Evolutionary conservation across 2,113 vertebrate genomes (phyloP).

Genomic region (Phalacrocorax brasilianus): DNA sequence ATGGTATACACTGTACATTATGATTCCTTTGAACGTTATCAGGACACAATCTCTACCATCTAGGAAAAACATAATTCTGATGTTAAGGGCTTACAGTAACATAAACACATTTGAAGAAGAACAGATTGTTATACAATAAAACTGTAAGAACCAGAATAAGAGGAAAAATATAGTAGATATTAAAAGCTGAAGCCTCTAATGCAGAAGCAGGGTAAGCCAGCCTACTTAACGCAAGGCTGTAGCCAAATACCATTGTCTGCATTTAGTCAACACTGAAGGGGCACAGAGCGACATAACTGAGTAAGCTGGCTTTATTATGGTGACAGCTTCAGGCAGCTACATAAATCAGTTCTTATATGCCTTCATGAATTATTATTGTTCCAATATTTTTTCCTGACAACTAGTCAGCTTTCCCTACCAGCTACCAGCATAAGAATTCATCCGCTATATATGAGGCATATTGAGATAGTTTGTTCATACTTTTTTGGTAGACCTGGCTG

Average conservation of each 20-base stretch:
- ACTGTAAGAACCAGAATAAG: neutral
- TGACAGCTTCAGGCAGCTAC: neutral
- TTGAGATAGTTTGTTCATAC: neutral
- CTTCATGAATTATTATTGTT: neutral
- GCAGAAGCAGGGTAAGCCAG: neutral
- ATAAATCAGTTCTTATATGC: neutral
- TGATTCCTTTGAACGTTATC: neutral
- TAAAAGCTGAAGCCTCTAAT: neutral
- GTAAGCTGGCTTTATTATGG: neutral
- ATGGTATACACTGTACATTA: neutral
- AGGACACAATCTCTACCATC: neutral
- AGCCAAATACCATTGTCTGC: neutral
- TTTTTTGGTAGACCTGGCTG: neutral
- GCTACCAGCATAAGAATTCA: neutral
- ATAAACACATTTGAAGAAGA: neutral
- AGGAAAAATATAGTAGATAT: neutral
- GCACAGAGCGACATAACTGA: neutral
- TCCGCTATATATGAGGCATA: neutral
- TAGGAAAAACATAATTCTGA: neutral
- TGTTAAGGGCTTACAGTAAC: neutral
- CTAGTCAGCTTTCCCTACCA: neutral
- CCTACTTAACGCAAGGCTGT: neutral
- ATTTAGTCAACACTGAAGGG: neutral
- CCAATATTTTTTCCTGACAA: neutral
- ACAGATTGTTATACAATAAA: neutral